Conservation (phyloP, 2,797 vertebrate genomes). For the Mycteria americana region DNA sequence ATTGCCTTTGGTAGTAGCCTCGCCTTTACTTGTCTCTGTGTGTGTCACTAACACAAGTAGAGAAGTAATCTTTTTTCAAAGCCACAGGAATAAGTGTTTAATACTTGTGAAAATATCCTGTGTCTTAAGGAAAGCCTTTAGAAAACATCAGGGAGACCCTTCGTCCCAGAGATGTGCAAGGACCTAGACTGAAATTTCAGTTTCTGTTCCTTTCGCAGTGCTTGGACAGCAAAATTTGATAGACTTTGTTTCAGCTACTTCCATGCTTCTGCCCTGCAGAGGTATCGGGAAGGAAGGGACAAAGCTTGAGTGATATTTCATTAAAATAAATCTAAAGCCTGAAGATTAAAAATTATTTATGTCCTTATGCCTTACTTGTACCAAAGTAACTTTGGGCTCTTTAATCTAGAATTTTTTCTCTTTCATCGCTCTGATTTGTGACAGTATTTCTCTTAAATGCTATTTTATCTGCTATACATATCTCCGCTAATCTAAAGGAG, state of each 20-base stretch:
- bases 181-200: background rate
- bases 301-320: background rate
- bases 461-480: background rate
- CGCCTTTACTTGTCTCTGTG: background rate
- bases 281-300: background rate
- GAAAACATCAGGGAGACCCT: background rate
- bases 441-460: background rate
- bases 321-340: background rate
- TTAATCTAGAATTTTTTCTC: background rate
- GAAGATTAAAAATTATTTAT: background rate
- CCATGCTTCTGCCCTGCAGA: background rate
- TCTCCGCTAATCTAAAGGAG: background rate
- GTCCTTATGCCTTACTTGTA: background rate
- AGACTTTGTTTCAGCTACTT: background rate
- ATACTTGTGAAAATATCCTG: background rate
- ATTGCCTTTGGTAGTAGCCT: background rate
- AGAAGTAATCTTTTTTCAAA: background rate
- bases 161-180: background rate
- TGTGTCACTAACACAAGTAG: background rate
- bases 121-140: background rate
- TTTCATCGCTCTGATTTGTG: background rate
- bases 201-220: background rate
- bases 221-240: background rate
- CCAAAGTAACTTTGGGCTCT: background rate
- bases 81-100: background rate